phyloP scores from a whole-genome alignment of 2,797 vertebrate species.

The Anniella stebbinsi region DNA sequence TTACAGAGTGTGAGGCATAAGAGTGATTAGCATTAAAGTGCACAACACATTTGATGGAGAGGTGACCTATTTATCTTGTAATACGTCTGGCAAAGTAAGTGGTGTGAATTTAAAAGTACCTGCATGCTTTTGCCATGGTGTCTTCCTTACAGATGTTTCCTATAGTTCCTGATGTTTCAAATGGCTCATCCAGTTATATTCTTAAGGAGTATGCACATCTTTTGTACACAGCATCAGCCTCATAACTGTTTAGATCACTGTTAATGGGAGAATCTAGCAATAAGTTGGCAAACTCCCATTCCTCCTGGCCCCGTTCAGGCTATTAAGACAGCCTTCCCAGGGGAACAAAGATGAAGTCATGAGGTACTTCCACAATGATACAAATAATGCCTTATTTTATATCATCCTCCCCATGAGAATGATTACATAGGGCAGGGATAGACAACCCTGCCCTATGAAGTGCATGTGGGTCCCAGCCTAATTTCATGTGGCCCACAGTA shows the following conservation, averaged over 20 bases:
- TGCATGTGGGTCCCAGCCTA: too few species aligned
- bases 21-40: constrained; percentile 66
- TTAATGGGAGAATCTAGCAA: background rate
- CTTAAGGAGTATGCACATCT: background rate
- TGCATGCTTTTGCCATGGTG: background rate
- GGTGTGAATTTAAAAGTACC: constrained; percentile 33
- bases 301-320: too few species aligned
- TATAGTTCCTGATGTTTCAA: constrained; percentile 1
- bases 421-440: background rate
- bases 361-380: background rate
- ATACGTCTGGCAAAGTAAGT: constrained; percentile 60
- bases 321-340: background rate
- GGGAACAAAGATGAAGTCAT: background rate
- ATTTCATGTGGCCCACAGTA: too few species aligned
- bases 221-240: background rate
- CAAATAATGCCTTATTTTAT: background rate
- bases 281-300: background rate
- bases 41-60: constrained; percentile 51
- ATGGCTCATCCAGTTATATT: constrained; percentile 27
- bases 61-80: constrained; percentile 55
- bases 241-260: background rate
- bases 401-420: background rate
- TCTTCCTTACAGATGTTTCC: background rate
- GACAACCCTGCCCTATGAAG: too few species aligned
- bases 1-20: constrained; percentile 68